Conservation (phyloP, 37 sponge, comb jelly and placozoan species). For the Crambe crambe region DNA sequence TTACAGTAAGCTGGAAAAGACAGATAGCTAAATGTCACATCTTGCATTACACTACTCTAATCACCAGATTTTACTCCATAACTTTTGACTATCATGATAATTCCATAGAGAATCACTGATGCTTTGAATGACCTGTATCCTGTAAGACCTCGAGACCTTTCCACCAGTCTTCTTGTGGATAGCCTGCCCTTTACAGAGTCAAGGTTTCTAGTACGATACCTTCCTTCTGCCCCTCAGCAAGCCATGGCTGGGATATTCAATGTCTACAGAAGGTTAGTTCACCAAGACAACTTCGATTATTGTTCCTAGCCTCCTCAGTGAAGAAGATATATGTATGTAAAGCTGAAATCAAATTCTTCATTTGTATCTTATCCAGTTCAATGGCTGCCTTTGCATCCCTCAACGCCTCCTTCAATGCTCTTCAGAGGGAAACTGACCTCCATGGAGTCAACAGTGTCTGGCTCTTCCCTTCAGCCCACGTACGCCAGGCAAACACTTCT, state of each 20-base stretch:
- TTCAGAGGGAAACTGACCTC: background rate
- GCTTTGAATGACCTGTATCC: constrained; percentile 20
- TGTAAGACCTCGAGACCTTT: constrained; percentile 5
- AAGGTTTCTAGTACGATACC: constrained; percentile 35
- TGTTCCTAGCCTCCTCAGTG: too few species aligned
- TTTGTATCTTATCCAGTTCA: background rate
- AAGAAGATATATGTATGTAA: too few species aligned
- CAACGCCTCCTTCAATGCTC: background rate
- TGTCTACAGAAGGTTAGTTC: constrained; percentile 47
- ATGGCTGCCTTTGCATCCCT: background rate
- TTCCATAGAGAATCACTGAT: constrained; percentile 14
- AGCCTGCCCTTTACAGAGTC: constrained; percentile 27
- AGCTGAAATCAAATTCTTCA: background rate
- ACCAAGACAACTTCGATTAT: background rate
- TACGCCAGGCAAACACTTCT: background rate
- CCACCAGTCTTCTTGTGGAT: background rate
- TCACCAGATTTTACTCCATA: background rate
- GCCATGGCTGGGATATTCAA: constrained; percentile 53
- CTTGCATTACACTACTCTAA: too few species aligned
- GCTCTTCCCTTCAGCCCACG: constrained; percentile 15
- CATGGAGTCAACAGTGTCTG: constrained; percentile 30
- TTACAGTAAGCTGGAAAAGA: constrained; percentile 24
- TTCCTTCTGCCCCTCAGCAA: constrained; percentile 66
- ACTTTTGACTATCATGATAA: too few species aligned
- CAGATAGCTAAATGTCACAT: too few species aligned